phyloP scores from a whole-genome alignment of 2,888 invertebrate genomes.

The Tipula helvola region DNA sequence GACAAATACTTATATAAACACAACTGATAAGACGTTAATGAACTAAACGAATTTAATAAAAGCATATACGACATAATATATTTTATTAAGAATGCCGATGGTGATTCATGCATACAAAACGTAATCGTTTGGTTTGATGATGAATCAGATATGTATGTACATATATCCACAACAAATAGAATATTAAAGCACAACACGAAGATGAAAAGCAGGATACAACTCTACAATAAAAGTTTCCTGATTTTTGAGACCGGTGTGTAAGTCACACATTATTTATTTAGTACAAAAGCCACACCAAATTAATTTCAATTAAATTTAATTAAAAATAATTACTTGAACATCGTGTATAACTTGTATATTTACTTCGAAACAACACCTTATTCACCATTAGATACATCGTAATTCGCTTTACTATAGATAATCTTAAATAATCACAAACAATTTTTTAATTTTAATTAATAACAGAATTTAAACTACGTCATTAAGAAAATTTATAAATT shows the following conservation, averaged over 20 bases:
- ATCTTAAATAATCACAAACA: background rate
- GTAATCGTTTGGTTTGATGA: background rate
- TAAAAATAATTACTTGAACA: background rate
- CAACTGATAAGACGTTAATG: background rate
- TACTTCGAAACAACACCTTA: slow-evolving; percentile 6
- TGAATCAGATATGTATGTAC: background rate
- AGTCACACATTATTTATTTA: background rate
- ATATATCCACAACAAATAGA: background rate
- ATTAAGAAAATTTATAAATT: background rate
- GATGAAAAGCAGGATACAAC: background rate
- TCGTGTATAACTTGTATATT: background rate
- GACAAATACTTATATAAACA: background rate
- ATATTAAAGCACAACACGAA: background rate
- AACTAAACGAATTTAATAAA: background rate
- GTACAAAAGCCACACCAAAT: background rate
- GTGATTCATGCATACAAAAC: background rate
- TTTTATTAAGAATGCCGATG: background rate
- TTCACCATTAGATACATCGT: slow-evolving; percentile 6
- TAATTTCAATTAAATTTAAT: background rate
- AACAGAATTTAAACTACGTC: background rate
- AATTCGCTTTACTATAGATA: background rate
- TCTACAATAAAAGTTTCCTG: background rate
- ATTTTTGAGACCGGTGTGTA: background rate
- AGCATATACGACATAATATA: background rate
- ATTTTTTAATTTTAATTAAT: background rate